Evolutionary conservation across 2,113 vertebrate genomes (phyloP).

Genomic region (Crocuta crocuta): DNA sequence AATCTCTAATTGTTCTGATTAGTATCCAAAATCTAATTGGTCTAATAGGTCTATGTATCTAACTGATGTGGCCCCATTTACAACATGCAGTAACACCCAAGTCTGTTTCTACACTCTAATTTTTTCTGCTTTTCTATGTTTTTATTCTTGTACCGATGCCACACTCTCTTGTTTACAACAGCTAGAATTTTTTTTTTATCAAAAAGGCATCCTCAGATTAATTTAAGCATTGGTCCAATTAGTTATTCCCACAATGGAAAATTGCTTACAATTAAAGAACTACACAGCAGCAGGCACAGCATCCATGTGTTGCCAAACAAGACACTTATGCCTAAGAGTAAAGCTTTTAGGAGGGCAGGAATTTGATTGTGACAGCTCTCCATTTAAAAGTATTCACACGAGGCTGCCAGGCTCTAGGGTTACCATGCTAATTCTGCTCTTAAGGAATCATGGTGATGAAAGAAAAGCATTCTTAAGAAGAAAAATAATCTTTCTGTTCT

Average conservation of each 20-base stretch:
- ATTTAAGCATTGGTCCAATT: conserved; percentile 68
- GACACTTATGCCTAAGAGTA: conserved; percentile 40
- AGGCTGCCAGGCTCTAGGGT: conserved; percentile 48
- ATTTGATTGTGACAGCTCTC: conserved; percentile 61
- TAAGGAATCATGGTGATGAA: conserved; percentile 69
- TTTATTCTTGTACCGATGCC: background rate
- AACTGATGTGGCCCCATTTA: background rate
- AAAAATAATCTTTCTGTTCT: conserved; percentile 77
- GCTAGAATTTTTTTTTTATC: conserved; percentile 32
- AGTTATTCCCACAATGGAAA: conserved; percentile 76
- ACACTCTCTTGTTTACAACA: background rate
- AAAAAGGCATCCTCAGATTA: conserved; percentile 41
- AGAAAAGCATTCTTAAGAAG: conserved; percentile 78
- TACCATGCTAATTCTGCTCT: conserved; percentile 71
- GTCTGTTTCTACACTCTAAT: background rate
- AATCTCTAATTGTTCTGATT: background rate
- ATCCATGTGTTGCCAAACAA: conserved; percentile 72
- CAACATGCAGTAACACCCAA: background rate
- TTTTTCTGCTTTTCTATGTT: background rate
- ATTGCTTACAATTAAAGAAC: conserved; percentile 60
- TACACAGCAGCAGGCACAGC: conserved; percentile 68
- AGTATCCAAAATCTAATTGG: background rate
- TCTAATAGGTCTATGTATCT: background rate
- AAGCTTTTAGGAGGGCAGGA: conserved; percentile 40
- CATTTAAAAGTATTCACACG: conserved; percentile 66